Evolutionary conservation across 2,113 vertebrate genomes (phyloP).

Genomic region (Melanostigma gelatinosum): DNA sequence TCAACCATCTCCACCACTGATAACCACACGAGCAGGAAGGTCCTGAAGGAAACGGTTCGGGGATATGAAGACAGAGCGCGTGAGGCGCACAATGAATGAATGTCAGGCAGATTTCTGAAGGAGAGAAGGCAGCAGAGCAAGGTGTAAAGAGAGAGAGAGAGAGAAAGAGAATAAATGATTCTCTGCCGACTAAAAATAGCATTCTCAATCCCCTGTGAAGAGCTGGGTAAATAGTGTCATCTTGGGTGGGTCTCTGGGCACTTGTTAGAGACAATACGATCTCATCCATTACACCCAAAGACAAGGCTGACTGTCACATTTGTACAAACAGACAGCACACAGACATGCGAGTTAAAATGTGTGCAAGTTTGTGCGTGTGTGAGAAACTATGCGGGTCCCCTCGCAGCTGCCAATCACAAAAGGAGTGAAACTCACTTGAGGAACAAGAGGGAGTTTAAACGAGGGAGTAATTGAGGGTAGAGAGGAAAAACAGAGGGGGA

Average conservation of each 20-base stretch:
- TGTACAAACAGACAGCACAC: constrained; percentile 29
- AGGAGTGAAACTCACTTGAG: constrained; percentile 18
- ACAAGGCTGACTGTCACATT: constrained; percentile 41
- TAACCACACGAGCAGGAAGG: constrained; percentile 34
- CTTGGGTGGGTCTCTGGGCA: constrained; percentile 71
- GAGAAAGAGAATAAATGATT: constrained; percentile 70
- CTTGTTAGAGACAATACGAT: constrained; percentile 69
- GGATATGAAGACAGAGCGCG: constrained; percentile 25
- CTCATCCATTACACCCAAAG: constrained; percentile 63
- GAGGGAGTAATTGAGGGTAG: constrained; percentile 11
- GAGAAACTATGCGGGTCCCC: neutral
- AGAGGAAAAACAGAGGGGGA: constrained; percentile 18
- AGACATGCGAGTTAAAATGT: constrained; percentile 12
- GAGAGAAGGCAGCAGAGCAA: constrained; percentile 43
- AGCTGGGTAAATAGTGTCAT: constrained; percentile 71
- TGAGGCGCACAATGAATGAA: constrained; percentile 40
- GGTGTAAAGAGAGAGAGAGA: constrained; percentile 44
- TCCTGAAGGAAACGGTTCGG: constrained; percentile 2
- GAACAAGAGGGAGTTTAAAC: constrained; percentile 12
- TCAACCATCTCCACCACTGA: constrained; percentile 35
- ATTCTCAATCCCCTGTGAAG: constrained; percentile 50
- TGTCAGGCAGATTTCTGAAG: constrained; percentile 51
- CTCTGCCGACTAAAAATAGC: constrained; percentile 73
- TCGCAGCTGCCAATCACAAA: constrained; percentile 24
- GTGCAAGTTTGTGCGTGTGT: constrained; percentile 1